phyloP scores from a whole-genome alignment of 2,113 vertebrate species.

The Mastomys coucha region DNA sequence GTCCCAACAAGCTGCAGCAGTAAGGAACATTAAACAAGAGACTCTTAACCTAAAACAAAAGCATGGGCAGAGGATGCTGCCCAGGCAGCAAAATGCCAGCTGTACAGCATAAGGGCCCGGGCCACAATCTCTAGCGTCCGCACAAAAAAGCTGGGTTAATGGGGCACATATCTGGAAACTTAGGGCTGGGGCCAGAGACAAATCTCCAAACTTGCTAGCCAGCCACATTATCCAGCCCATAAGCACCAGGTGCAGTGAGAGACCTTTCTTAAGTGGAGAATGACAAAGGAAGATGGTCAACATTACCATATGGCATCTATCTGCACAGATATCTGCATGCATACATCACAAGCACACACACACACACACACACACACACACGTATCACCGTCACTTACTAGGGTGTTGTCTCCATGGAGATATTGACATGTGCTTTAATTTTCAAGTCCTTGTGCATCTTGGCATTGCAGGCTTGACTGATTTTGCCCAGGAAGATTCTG shows the following conservation, averaged over 20 bases:
- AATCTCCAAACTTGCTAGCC: background rate
- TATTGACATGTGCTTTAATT: constrained; percentile 89
- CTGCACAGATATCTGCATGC: background rate
- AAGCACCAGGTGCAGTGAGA: background rate
- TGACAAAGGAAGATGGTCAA: background rate
- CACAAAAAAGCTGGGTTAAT: background rate
- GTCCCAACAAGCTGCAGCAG: background rate
- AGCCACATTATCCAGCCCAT: background rate
- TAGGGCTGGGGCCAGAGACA: background rate
- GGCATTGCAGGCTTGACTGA: constrained; percentile 87
- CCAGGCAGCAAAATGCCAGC: background rate
- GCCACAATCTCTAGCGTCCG: background rate
- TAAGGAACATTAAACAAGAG: background rate
- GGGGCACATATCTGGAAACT: background rate
- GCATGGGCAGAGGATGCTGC: no score
- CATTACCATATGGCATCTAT: background rate
- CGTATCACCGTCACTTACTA: constrained; percentile 86
- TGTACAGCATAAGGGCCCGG: background rate
- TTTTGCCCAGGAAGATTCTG: constrained; percentile 91
- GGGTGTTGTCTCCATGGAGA: constrained; percentile 84
- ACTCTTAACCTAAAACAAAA: background rate
- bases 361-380: background rate
- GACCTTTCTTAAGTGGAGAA: background rate
- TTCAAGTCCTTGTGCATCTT: constrained; percentile 91
- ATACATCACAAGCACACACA: background rate